Percentiles rank a stretch among this genome's conserved stretches.
Evolutionary conservation across 1,140 invertebrate species (phyloP).

Genomic region (Trinorchestia longiramus): DNA sequence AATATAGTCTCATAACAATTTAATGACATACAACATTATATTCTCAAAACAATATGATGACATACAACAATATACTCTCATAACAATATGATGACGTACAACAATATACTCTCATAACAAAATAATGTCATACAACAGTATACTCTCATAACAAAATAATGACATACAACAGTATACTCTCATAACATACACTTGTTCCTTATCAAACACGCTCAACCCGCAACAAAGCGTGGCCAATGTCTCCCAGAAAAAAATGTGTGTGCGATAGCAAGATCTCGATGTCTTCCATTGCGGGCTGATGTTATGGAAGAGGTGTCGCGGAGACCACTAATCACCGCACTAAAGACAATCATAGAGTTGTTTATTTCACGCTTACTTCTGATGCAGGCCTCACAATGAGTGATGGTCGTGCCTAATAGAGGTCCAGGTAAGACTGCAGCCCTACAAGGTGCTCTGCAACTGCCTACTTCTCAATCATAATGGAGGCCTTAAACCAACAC

Average conservation of each 20-base stretch:
- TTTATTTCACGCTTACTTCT: conserved; percentile 44
- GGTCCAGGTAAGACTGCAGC: background rate
- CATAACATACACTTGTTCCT: too few relatives aligned
- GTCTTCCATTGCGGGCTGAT: background rate
- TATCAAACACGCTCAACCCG: too few relatives aligned
- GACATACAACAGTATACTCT: too few relatives aligned
- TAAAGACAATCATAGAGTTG: conserved; percentile 40
- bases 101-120: too few relatives aligned
- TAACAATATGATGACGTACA: too few relatives aligned
- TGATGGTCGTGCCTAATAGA: background rate
- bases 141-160: too few relatives aligned
- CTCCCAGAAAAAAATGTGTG: background rate
- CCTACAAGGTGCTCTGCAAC: background rate
- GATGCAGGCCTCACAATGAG: background rate
- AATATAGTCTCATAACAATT: too few relatives aligned
- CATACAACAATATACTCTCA: too few relatives aligned
- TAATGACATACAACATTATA: too few relatives aligned
- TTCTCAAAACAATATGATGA: too few relatives aligned
- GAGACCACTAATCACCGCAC: conserved; percentile 25
- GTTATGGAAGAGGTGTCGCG: conserved; percentile 25
- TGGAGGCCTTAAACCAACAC: background rate
- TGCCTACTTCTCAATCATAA: conserved; percentile 6
- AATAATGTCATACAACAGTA: too few relatives aligned
- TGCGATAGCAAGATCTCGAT: background rate
- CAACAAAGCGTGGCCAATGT: too few relatives aligned